These are phyloP conservation scores for Phacellophora camtschatica DNA, from an alignment of 30 jellyfish, hydroid and myxozoan species.

Conservation along the genomic window DNA sequence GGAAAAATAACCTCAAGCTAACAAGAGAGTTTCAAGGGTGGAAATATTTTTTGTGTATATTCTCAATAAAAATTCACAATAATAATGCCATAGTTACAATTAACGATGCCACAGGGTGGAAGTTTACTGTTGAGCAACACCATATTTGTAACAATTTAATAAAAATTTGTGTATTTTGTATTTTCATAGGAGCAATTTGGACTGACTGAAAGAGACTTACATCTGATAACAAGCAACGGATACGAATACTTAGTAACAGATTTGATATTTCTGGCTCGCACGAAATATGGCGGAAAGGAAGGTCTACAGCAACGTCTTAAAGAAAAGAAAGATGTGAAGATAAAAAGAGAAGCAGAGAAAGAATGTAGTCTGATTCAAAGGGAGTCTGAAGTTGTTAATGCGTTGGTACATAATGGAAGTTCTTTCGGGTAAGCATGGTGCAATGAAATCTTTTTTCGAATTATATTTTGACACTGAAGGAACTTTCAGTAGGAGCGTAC, in stretches of 20 bases:
- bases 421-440: conserved; percentile 7
- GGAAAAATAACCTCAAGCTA: no score
- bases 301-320: conserved; percentile 53
- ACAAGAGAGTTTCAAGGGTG: no score
- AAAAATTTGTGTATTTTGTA: neutral
- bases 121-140: no score
- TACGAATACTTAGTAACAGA: conserved; percentile 51
- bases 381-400: conserved; percentile 48
- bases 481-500: no score
- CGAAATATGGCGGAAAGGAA: conserved; percentile 66
- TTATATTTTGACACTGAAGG: no score
- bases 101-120: no score
- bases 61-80: no score
- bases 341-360: conserved; percentile 62
- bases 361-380: conserved; percentile 38
- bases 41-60: no score
- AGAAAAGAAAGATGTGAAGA: conserved; percentile 31
- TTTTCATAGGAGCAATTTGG: conserved; percentile 50
- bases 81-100: no score
- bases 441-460: no score
- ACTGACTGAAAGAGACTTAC: conserved; percentile 57
- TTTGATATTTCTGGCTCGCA: conserved; percentile 60
- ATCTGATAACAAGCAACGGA: conserved; percentile 50
- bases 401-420: conserved; percentile 31
- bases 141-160: neutral